A percentile compares a stretch with the other conserved stretches of the same genome.
Conservation (phyloP, 2,113 vertebrate species). For the Semnornis frantzii region DNA sequence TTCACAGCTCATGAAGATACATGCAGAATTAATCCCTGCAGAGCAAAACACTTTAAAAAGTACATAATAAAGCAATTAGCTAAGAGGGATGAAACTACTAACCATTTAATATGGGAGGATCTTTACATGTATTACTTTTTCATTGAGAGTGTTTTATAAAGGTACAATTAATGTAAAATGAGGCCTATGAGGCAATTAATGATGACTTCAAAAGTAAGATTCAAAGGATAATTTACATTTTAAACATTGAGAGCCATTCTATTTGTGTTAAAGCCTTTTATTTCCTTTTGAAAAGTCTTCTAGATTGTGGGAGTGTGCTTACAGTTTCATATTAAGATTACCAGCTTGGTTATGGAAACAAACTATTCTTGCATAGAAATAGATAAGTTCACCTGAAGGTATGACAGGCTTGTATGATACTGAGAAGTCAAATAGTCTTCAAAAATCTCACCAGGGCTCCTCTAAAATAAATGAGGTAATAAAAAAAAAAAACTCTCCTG, state of each 20-base stretch:
- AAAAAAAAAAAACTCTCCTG: background rate
- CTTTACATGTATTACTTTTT: constrained; percentile 22
- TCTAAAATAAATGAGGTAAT: background rate
- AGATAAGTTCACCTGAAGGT: background rate
- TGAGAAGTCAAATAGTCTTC: background rate
- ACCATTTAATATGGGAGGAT: background rate
- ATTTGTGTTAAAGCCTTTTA: background rate
- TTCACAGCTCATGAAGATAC: constrained; percentile 47
- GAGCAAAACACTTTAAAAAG: constrained; percentile 64
- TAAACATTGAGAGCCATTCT: background rate
- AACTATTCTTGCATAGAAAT: background rate
- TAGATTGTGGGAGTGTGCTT: background rate
- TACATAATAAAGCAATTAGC: constrained; percentile 68
- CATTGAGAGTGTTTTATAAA: constrained; percentile 3
- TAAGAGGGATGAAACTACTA: background rate
- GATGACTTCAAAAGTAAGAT: constrained; percentile 21
- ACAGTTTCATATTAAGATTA: background rate
- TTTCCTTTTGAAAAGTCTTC: background rate
- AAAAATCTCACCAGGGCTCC: background rate
- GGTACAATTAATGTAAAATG: constrained; percentile 4
- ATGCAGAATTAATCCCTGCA: constrained; percentile 67
- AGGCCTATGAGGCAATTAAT: background rate
- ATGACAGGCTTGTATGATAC: background rate
- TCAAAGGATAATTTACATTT: constrained; percentile 47
- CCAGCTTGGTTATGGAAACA: background rate